Evolutionary conservation across 2,888 invertebrate species (phyloP).

Genomic region (Coleophora deauratella): DNA sequence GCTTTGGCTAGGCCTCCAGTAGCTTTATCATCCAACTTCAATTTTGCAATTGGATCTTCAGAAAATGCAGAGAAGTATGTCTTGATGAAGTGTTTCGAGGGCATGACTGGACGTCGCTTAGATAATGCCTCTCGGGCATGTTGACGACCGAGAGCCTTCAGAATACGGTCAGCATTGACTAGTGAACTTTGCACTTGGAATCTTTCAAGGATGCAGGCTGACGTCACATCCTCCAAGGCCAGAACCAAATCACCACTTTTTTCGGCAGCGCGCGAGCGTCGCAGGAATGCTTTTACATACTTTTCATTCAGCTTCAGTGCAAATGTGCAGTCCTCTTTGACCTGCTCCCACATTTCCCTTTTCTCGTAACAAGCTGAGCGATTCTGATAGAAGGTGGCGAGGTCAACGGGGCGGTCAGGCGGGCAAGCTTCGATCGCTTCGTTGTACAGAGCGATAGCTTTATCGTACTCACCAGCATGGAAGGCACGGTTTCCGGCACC

Average conservation of each 20-base stretch:
- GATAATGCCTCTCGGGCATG: conserved; percentile 85
- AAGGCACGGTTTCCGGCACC: conserved; percentile 92
- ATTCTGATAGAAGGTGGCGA: conserved; percentile 96
- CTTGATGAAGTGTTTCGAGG: conserved; percentile 89
- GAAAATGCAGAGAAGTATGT: conserved; percentile 92
- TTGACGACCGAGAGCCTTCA: conserved; percentile 84
- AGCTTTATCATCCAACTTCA: conserved; percentile 55
- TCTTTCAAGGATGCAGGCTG: conserved; percentile 91
- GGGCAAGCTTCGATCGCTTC: conserved; percentile 95
- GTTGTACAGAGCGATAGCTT: conserved; percentile 91
- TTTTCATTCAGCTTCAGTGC: conserved; percentile 89
- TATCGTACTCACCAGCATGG: conserved; percentile 89
- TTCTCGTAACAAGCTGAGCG: conserved; percentile 96
- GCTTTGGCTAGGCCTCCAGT: conserved; percentile 81
- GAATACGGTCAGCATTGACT: conserved; percentile 88
- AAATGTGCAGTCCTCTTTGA: conserved; percentile 89
- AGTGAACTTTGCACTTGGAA: conserved; percentile 89
- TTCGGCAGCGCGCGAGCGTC: conserved; percentile 89
- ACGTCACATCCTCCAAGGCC: conserved; percentile 93
- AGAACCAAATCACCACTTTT: conserved; percentile 83
- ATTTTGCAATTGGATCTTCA: conserved; percentile 84
- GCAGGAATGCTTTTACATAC: conserved; percentile 90
- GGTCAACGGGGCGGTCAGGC: conserved; percentile 78
- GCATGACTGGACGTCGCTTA: conserved; percentile 81
- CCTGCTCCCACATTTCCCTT: conserved; percentile 87